Base-by-base conservation (phyloP, 1,140 invertebrate genomes). In the Dreissena polymorpha region DNA sequence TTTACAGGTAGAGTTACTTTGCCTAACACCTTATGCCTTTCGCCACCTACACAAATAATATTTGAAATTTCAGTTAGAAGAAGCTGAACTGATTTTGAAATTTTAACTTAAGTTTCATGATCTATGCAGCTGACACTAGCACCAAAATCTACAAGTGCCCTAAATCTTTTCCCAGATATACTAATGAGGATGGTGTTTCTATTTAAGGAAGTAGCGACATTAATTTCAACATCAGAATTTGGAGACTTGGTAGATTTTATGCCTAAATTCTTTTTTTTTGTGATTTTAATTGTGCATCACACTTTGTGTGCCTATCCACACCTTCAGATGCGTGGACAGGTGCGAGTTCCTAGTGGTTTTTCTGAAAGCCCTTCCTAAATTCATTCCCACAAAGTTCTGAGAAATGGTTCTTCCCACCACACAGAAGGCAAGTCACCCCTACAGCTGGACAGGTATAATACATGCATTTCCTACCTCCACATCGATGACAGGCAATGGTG, bases 291-390 rank as follows among this genome's bases (percentile, higher is more conserved):
- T n/a, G 12, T 55, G 12, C 12, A 12, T 55, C 18, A 18, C 25
- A 29, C 18, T n/a, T 49, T 25, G 21, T n/a, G 67, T 84, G 82
- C 82, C 82, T 77, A 53, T 77, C 74, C 64, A 27, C 39, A 39
- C 39, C 16, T n/a, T 50, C 49, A 72, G n/a, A n/a, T n/a, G n/a
- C n/a, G n/a, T 49, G 72, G 49, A 84, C 74, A 84, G 82, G 68
- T 74, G 73, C 83, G 83, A 16, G n/a, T 68, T 71, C 83, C 83
- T 84, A 84, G n/a, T 84, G 71, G n/a, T n/a, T n/a, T 21, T 18
- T 75, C 60, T 27, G 16, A 64, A 1, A 64, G 60, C 39, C 13
- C 18, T 77, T 21, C 10, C 53, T 12, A 12, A 12, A 12, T 55
- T 55, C 18, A 55, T 55, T 12, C 18, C 18, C 53, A 18, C 53